Base-by-base conservation (phyloP, 2,113 vertebrate species). In the Otolemur garnettii region DNA sequence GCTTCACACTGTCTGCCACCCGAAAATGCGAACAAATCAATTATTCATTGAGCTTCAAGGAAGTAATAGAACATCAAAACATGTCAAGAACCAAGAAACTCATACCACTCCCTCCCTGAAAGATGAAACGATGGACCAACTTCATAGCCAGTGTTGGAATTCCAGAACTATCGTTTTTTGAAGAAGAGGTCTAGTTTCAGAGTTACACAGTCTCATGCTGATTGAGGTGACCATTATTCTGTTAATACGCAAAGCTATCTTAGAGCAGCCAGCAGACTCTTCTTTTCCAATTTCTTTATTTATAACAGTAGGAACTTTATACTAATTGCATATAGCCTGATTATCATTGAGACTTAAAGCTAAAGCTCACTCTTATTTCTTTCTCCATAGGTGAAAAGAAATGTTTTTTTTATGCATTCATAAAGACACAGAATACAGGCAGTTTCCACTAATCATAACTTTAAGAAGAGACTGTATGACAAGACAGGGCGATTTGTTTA, bases 321-420 rank as follows among this genome's bases (percentile, higher is more conserved):
- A 6, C 1, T 7, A 90, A 33, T 3, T 24, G 42, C 35, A 7
- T 30, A 2, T 35, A 72, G 1, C 38, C 11, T 17, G 19, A 42
- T 68, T 85, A 21, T n/a, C 57, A 88, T 2, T 84, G 45, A 38
- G 7, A 21, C 24, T 62, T 92, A 72, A 60, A 92, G 19, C 18
- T n/a, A 57, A 64, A 62, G 57, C 26, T 87, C 22, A 71, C 9
- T 38, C 80, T 78, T 38, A 68, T 26, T 82, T 26, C 18, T 57
- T 28, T 82, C 21, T 84, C 60, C 24, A 35, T 26, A 66, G 68
- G 68, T 59, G 24, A 93, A 92, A 68, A 87, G 35, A 84, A 93
- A 79, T 3, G 0, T 7, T 28, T 12, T 87, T 26, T 30, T 84
- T 28, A 60, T 10, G 18, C 50, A 8, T 28, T 35, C 59, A 33